phyloP scores from a whole-genome alignment of 2,888 invertebrate species.

The Nomada ruficornis region DNA sequence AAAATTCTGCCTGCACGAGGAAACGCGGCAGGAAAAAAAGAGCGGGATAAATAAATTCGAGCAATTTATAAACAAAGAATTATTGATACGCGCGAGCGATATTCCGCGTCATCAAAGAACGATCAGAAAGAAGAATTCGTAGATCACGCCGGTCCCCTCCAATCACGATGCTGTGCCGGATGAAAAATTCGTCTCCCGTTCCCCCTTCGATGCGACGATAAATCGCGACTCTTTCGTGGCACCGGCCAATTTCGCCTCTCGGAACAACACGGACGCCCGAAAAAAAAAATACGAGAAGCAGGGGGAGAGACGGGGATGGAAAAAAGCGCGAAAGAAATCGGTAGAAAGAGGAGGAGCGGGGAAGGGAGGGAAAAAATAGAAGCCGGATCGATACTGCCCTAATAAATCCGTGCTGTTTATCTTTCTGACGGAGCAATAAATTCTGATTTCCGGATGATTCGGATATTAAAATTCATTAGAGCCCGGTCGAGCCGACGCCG shows the following conservation, averaged over 20 bases:
- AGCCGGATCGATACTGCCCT: constrained; percentile 23
- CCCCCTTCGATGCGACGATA: constrained; percentile 47
- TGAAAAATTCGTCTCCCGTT: constrained; percentile 50
- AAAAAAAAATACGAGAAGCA: not conserved
- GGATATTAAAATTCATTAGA: constrained; percentile 44
- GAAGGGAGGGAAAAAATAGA: constrained; percentile 16
- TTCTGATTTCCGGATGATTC: constrained; percentile 33
- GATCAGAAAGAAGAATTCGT: constrained; percentile 36
- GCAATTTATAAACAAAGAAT: constrained; percentile 27
- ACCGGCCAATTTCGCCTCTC: constrained; percentile 36
- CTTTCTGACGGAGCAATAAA: constrained; percentile 41
- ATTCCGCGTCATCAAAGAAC: constrained; percentile 20
- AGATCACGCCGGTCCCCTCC: constrained; percentile 28
- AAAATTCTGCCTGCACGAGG: no score
- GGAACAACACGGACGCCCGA: constrained; percentile 27
- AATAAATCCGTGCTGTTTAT: constrained; percentile 54
- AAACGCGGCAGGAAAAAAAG: not conserved
- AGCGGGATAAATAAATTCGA: not conserved
- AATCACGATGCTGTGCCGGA: constrained; percentile 29
- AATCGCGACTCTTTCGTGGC: constrained; percentile 41
- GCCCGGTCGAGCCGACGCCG: not conserved
- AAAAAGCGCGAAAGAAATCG: not conserved
- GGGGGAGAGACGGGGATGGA: not conserved
- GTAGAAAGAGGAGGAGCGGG: not conserved
- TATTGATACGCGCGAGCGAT: constrained; percentile 15